Evolutionary conservation across 2,113 vertebrate genomes (phyloP).

Genomic region (Etheostoma spectabile): DNA sequence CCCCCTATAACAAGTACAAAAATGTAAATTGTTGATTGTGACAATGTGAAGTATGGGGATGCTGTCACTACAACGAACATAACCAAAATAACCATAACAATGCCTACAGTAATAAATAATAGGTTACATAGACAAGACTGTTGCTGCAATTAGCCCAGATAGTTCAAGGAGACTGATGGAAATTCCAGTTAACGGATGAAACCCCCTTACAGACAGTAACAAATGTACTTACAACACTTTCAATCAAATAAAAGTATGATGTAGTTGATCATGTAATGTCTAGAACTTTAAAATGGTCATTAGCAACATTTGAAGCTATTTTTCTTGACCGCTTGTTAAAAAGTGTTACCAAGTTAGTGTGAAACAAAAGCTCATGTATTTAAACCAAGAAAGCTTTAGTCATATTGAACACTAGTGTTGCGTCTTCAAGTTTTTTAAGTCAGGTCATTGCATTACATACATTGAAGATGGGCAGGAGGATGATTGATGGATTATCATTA

Average conservation of each 20-base stretch:
- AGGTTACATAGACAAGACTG: constrained; percentile 15
- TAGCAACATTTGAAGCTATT: constrained; percentile 16
- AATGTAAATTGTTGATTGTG: neutral
- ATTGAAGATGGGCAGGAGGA: constrained; percentile 24
- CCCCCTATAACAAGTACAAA: neutral
- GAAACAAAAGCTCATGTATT: constrained; percentile 22
- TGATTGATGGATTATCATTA: constrained; percentile 75
- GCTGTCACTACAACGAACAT: neutral
- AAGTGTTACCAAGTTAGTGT: neutral
- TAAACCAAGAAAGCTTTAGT: neutral
- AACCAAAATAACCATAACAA: constrained; percentile 26
- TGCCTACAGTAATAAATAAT: constrained; percentile 3
- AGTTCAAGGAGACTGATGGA: constrained; percentile 29
- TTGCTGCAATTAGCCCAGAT: neutral
- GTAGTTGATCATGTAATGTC: constrained; percentile 12
- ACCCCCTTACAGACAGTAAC: neutral
- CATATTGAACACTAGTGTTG: constrained; percentile 4
- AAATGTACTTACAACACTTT: neutral
- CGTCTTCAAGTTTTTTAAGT: constrained; percentile 35
- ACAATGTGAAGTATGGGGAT: neutral
- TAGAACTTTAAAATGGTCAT: neutral
- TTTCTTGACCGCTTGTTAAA: constrained; percentile 5
- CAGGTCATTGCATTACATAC: constrained; percentile 32
- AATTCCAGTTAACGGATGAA: constrained; percentile 32
- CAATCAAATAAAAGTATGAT: neutral